Conservation (phyloP, 2,113 vertebrate species). For the Neotragus pygmaeus region DNA sequence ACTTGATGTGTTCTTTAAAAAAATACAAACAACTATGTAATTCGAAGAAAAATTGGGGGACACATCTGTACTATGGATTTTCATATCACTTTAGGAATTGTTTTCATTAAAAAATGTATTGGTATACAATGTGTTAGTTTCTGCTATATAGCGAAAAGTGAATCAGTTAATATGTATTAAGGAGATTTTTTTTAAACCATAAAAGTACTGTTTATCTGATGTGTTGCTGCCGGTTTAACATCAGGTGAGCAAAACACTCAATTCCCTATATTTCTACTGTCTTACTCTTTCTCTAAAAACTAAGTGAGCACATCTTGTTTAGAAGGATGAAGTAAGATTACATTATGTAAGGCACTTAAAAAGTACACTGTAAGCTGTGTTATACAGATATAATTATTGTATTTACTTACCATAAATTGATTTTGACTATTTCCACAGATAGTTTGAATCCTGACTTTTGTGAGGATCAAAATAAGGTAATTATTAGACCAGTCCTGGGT, state of each 20-base stretch:
- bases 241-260: neutral
- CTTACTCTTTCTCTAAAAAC: neutral
- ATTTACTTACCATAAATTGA: neutral
- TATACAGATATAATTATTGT: neutral
- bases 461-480: neutral
- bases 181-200: neutral
- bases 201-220: neutral
- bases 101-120: neutral
- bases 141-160: neutral
- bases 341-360: neutral
- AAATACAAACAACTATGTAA: neutral
- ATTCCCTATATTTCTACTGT: neutral
- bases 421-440: neutral
- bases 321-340: neutral
- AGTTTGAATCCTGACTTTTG: neutral
- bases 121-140: neutral
- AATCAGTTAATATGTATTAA: neutral
- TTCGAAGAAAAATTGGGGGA: neutral
- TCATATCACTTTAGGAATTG: neutral
- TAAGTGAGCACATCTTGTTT: neutral
- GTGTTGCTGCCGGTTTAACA: neutral
- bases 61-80: neutral
- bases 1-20: neutral
- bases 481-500: neutral
- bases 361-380: neutral